A percentile compares a stretch with the other conserved stretches of the same genome.
Evolutionary conservation across 1,140 invertebrate species (phyloP).

Genomic region (Psilanteris sp.): DNA sequence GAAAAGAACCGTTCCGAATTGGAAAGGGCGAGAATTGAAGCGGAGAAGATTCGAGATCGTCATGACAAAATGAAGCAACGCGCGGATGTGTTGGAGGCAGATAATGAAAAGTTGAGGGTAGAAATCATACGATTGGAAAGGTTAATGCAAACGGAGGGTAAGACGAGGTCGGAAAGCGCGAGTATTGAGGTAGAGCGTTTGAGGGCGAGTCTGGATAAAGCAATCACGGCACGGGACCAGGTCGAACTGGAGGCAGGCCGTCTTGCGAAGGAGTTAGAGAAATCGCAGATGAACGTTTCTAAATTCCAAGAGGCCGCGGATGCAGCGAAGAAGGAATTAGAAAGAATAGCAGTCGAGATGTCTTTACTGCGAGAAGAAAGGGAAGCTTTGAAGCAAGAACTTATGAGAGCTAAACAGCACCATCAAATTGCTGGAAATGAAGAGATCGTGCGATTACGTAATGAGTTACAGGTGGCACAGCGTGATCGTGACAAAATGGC

Average conservation of each 20-base stretch:
- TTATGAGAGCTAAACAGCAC: slow-evolving; percentile 84
- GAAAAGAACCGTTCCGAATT: slow-evolving; percentile 89
- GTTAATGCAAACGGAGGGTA: slow-evolving; percentile 81
- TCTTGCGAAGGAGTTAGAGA: slow-evolving; percentile 91
- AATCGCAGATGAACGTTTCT: slow-evolving; percentile 88
- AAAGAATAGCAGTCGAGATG: slow-evolving; percentile 89
- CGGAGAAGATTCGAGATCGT: slow-evolving; percentile 90
- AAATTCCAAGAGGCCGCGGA: slow-evolving; percentile 91
- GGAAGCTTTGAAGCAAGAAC: slow-evolving; percentile 84
- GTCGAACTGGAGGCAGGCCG: slow-evolving; percentile 91
- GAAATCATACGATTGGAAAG: slow-evolving; percentile 86
- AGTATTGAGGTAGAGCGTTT: slow-evolving; percentile 89
- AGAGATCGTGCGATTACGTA: slow-evolving; percentile 83
- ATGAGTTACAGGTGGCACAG: slow-evolving; percentile 84
- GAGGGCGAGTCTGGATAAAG: slow-evolving; percentile 92
- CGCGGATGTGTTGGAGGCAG: slow-evolving; percentile 85
- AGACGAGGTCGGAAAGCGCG: slow-evolving; percentile 78
- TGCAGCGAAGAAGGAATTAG: slow-evolving; percentile 89
- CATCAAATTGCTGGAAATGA: slow-evolving; percentile 83
- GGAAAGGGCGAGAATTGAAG: slow-evolving; percentile 90
- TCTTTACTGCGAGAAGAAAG: slow-evolving; percentile 89
- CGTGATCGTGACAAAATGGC: slow-evolving; percentile 87
- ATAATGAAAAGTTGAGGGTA: slow-evolving; percentile 86
- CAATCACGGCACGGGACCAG: slow-evolving; percentile 87
- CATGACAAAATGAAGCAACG: slow-evolving; percentile 89